A percentile compares a stretch with the other conserved stretches of the same genome.
Conservation (phyloP, 1,140 invertebrate species). For the Dreissena polymorpha region DNA sequence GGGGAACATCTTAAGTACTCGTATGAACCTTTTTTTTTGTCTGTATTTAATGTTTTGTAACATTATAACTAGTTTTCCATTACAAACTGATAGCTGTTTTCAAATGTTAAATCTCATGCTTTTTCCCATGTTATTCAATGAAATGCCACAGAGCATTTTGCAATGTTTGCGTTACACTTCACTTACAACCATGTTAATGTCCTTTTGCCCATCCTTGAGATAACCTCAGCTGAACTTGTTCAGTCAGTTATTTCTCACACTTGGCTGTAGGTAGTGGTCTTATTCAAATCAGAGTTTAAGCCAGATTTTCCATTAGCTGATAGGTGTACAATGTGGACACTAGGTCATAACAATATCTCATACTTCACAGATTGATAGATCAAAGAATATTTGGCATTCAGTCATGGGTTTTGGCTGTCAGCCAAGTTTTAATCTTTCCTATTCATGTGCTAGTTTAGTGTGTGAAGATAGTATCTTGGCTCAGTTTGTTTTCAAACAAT, state of each 20-base stretch:
- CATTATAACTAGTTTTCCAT: background rate
- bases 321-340: background rate
- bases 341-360: background rate
- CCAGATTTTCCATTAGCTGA: background rate
- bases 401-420: background rate
- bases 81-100: background rate
- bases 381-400: background rate
- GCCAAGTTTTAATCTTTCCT: background rate
- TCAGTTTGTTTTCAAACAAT: background rate
- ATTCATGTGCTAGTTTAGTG: background rate
- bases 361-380: background rate
- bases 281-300: background rate
- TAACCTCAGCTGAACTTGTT: background rate
- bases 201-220: background rate
- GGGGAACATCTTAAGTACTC: background rate
- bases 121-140: background rate
- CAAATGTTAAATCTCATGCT: background rate
- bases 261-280: background rate
- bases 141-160: background rate
- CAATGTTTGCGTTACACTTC: background rate
- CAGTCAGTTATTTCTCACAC: background rate
- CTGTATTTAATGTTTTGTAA: background rate
- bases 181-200: background rate
- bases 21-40: background rate
- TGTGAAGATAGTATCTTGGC: constrained; percentile 9